phyloP scores from a whole-genome alignment of 2,888 invertebrate genomes.

The Cenopis cana region DNA sequence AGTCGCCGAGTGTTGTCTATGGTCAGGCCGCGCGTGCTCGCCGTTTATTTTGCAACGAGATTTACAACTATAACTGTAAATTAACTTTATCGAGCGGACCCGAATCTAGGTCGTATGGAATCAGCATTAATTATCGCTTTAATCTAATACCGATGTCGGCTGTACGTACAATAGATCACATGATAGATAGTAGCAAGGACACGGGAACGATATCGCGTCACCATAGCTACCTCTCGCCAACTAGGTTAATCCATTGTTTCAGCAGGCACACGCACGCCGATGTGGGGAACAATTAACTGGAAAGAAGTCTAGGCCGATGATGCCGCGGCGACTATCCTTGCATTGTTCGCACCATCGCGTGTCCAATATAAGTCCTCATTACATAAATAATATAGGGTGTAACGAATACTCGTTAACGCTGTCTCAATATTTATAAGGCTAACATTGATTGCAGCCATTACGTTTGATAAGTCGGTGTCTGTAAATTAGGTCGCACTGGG shows the following conservation, averaged over 20 bases:
- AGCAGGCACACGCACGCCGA: constrained; percentile 66
- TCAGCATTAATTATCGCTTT: constrained; percentile 85
- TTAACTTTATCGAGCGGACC: constrained; percentile 82
- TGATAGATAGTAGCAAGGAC: constrained; percentile 83
- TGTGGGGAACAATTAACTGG: constrained; percentile 78
- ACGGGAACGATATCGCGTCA: constrained; percentile 70
- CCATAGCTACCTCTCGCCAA: constrained; percentile 65
- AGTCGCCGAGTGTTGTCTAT: constrained; percentile 73
- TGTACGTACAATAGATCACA: constrained; percentile 83
- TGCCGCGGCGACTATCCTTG: constrained; percentile 73
- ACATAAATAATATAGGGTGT: constrained; percentile 81
- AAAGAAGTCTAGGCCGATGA: constrained; percentile 81
- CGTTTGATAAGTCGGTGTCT: not conserved
- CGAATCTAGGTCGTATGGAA: constrained; percentile 84
- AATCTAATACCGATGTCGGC: constrained; percentile 82
- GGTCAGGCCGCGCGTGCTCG: constrained; percentile 78
- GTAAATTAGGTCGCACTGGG: constrained; percentile 19
- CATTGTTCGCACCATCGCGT: constrained; percentile 82
- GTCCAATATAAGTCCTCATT: constrained; percentile 80
- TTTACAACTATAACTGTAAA: constrained; percentile 84
- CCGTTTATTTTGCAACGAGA: constrained; percentile 83
- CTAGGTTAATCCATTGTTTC: constrained; percentile 81
- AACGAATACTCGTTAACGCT: constrained; percentile 62
- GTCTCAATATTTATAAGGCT: constrained; percentile 68
- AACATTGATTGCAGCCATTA: constrained; percentile 21